Conservation (phyloP, 1,140 invertebrate genomes). For the Laupala kohalensis region DNA sequence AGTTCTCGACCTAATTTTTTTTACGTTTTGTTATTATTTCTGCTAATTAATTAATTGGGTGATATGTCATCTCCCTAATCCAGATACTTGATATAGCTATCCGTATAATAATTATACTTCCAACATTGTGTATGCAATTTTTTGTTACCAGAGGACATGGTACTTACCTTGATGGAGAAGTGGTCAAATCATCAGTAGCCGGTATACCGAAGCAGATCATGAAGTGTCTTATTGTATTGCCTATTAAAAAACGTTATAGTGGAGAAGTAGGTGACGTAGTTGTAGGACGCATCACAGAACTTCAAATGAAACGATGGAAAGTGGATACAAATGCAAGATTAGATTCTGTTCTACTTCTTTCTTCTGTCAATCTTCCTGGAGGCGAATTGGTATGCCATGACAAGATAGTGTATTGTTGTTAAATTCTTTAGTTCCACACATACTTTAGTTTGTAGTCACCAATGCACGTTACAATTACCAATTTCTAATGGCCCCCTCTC, state of each 20-base stretch:
- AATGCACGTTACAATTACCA: neutral
- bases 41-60: neutral
- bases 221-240: slow-evolving; percentile 80
- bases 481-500: too few species aligned
- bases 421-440: too few species aligned
- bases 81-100: neutral
- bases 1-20: neutral
- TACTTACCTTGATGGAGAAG: slow-evolving; percentile 71
- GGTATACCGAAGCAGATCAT: slow-evolving; percentile 90
- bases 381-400: slow-evolving; percentile 70
- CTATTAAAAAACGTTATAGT: slow-evolving; percentile 70
- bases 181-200: slow-evolving; percentile 80
- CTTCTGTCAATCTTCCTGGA: slow-evolving; percentile 92
- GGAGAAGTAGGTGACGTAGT: slow-evolving; percentile 97
- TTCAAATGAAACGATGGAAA: slow-evolving; percentile 86
- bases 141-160: slow-evolving; percentile 75
- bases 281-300: slow-evolving; percentile 84
- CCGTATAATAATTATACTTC: neutral
- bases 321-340: slow-evolving; percentile 86
- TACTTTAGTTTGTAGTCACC: too few species aligned
- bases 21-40: neutral
- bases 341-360: slow-evolving; percentile 77
- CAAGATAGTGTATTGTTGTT: neutral
- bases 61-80: neutral
- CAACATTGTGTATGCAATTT: neutral